phyloP scores from a whole-genome alignment of 2,888 invertebrate genomes.

The Brachynemurus nebulosus region DNA sequence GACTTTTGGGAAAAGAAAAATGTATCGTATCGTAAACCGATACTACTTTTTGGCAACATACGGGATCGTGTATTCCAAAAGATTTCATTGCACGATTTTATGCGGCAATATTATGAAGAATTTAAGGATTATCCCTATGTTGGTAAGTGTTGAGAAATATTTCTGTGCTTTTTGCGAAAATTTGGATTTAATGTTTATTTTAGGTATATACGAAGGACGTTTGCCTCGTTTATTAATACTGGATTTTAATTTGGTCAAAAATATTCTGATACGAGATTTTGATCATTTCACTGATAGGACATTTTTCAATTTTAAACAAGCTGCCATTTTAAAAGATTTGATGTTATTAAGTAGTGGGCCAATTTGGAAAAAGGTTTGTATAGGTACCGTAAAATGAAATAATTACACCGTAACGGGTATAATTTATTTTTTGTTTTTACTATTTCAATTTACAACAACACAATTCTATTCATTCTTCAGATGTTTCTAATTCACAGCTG shows the following conservation, averaged over 20 bases:
- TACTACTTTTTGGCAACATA: conserved; percentile 22
- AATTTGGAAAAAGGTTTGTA: conserved; percentile 29
- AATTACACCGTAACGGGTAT: too few species aligned
- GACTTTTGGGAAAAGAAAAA: conserved; percentile 23
- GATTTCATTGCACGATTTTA: conserved; percentile 7
- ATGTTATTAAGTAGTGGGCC: conserved; percentile 24
- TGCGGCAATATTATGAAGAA: conserved; percentile 18
- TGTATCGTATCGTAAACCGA: conserved; percentile 21
- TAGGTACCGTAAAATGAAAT: too few species aligned
- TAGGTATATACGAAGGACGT: conserved; percentile 5
- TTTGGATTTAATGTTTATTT: not conserved
- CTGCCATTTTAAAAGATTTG: conserved; percentile 24
- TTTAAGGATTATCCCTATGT: conserved; percentile 14
- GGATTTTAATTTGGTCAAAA: conserved; percentile 26
- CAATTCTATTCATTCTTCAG: too few species aligned
- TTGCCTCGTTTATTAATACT: conserved; percentile 21
- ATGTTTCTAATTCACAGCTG: too few species aligned
- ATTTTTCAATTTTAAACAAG: conserved; percentile 23
- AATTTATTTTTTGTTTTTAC: too few species aligned
- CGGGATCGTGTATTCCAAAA: conserved; percentile 14
- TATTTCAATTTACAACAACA: too few species aligned
- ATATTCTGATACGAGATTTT: conserved; percentile 27
- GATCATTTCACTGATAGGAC: conserved; percentile 25
- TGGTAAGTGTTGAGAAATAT: not conserved
- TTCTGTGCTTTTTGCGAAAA: conserved; percentile 8